Conservation (phyloP, 2,113 vertebrate species). For the Proteles cristata region DNA sequence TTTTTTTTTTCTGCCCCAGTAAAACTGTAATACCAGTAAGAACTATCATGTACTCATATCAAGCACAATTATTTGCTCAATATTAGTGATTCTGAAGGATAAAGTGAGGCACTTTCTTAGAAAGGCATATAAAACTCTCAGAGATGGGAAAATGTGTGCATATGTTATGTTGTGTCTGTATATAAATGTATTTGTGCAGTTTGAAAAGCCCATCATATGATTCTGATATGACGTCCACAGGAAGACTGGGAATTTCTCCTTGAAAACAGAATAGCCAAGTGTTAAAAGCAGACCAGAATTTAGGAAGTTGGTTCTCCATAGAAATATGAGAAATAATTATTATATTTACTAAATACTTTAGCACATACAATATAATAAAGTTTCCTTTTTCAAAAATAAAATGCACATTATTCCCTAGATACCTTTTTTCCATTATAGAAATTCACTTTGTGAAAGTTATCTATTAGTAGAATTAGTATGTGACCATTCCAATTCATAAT, state of each 20-base stretch:
- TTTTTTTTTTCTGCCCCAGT: neutral
- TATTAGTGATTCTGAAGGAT: neutral
- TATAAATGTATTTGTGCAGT: neutral
- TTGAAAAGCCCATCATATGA: neutral
- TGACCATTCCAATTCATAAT: neutral
- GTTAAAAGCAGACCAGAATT: neutral
- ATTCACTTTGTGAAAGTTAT: neutral
- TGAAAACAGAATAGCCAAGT: neutral
- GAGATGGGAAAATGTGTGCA: neutral
- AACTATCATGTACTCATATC: neutral
- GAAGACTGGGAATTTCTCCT: neutral
- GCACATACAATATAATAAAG: neutral
- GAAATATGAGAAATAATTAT: neutral
- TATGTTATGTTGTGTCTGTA: neutral
- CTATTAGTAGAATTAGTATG: neutral
- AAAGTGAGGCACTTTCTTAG: neutral
- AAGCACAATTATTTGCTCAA: neutral
- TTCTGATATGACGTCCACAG: neutral
- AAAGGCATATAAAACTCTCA: neutral
- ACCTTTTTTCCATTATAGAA: neutral
- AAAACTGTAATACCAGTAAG: neutral
- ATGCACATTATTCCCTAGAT: neutral
- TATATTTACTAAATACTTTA: conserved; percentile 36
- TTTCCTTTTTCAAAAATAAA: neutral
- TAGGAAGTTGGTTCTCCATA: neutral